Percentiles rank a stretch among this genome's conserved stretches.
Conservation (phyloP, 1,140 invertebrate species). For the Pemphigus obesinymphae region DNA sequence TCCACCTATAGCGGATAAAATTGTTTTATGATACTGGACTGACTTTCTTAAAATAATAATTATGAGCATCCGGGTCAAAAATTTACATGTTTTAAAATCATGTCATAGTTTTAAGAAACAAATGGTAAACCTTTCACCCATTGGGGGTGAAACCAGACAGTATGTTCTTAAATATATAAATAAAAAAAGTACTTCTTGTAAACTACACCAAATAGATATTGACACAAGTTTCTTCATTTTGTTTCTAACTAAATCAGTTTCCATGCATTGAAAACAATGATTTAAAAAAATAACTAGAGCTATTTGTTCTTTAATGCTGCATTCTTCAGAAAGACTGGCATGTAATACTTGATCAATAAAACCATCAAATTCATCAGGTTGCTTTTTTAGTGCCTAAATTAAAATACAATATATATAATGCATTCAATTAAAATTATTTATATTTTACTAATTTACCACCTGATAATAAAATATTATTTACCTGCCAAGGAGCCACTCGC, state of each 20-base stretch:
- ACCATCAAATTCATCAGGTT: slow-evolving; percentile 72
- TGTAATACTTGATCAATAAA: slow-evolving; percentile 85
- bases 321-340: slow-evolving; percentile 60
- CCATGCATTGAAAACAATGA: slow-evolving; percentile 96
- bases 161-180: too few species aligned
- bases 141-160: too few species aligned
- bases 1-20: too few species aligned
- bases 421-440: not conserved
- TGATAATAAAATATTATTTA: slow-evolving; percentile 50
- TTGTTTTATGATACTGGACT: too few species aligned
- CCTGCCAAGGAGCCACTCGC: slow-evolving; percentile 91
- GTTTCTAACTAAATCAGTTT: slow-evolving; percentile 85
- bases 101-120: too few species aligned
- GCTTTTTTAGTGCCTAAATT: slow-evolving; percentile 68
- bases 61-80: too few species aligned
- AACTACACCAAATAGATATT: slow-evolving; percentile 87
- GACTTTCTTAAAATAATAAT: too few species aligned
- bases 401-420: not conserved
- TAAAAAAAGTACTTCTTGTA: slow-evolving; percentile 63
- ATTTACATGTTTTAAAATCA: too few species aligned
- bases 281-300: slow-evolving; percentile 86
- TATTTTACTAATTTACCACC: not conserved
- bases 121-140: too few species aligned
- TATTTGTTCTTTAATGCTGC: slow-evolving; percentile 74
- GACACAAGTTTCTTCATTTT: slow-evolving; percentile 90